These are phyloP conservation scores for Sitodiplosis mosellana DNA, from an alignment of 1,140 invertebrate genomes.

Conservation along the genomic window DNA sequence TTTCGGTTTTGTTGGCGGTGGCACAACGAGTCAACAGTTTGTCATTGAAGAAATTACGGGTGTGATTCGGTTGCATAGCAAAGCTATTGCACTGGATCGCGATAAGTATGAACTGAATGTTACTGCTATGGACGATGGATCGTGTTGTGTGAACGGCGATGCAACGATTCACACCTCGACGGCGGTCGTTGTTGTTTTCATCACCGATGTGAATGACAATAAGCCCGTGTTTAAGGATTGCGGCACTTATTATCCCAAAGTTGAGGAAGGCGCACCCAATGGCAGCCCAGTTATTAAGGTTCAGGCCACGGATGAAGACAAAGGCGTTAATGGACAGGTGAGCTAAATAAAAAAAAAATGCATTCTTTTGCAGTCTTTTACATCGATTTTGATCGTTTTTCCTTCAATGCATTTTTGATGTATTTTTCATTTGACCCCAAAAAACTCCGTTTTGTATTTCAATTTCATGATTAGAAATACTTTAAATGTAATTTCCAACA, in stretches of 20 bases:
- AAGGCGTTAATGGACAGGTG: slow-evolving; percentile 80
- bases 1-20: slow-evolving; percentile 83
- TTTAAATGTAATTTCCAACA: no score
- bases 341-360: slow-evolving; percentile 2
- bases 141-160: slow-evolving; percentile 75
- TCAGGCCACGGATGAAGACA: slow-evolving; percentile 83
- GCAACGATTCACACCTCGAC: slow-evolving; percentile 77
- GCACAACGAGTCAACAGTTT: slow-evolving; percentile 76
- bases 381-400: not conserved
- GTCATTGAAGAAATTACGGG: slow-evolving; percentile 91
- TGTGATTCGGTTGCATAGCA: slow-evolving; percentile 73
- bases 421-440: not conserved
- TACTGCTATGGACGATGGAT: slow-evolving; percentile 83
- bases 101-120: slow-evolving; percentile 90
- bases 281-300: slow-evolving; percentile 86
- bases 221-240: slow-evolving; percentile 89
- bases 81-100: slow-evolving; percentile 63
- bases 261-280: slow-evolving; percentile 80
- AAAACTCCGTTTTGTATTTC: not conserved
- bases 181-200: slow-evolving; percentile 90
- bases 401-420: not conserved
- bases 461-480: no score
- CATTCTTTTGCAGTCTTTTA: not conserved
- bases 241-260: slow-evolving; percentile 76
- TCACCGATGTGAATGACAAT: slow-evolving; percentile 91